A percentile compares a stretch with the other conserved stretches of the same genome.
These are phyloP conservation scores for Cryptotermes secundus DNA, from an alignment of 1,140 invertebrate species.

Conservation along the genomic window DNA sequence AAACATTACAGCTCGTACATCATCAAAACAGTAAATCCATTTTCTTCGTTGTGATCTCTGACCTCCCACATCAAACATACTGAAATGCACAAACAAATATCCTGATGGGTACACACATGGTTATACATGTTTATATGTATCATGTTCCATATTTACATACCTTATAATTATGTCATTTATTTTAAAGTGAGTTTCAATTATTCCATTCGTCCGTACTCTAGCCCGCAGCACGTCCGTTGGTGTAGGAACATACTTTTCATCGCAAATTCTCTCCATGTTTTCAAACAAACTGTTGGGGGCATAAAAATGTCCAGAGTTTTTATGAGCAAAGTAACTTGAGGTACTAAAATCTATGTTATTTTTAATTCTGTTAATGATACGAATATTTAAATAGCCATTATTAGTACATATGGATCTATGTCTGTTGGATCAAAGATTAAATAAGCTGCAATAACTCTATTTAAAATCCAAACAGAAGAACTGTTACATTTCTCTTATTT, in stretches of 20 bases:
- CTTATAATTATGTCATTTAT: conserved; percentile 66
- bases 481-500: too few species aligned
- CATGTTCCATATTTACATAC: conserved; percentile 41
- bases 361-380: neutral
- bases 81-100: conserved; percentile 42
- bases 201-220: conserved; percentile 71
- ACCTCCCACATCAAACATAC: conserved; percentile 67
- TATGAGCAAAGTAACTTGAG: neutral
- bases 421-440: too few species aligned
- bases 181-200: conserved; percentile 74
- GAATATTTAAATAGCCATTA: neutral
- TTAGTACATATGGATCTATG: too few species aligned
- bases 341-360: neutral
- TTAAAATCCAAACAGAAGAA: neutral
- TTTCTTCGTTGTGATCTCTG: conserved; percentile 72
- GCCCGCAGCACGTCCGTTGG: conserved; percentile 71
- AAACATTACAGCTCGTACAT: conserved; percentile 64
- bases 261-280: conserved; percentile 65
- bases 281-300: conserved; percentile 60
- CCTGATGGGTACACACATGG: neutral
- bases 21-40: conserved; percentile 75
- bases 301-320: neutral
- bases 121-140: neutral
- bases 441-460: too few species aligned
- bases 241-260: conserved; percentile 66